phyloP scores from a whole-genome alignment of 1,140 invertebrate genomes.

The Planococcus citri region DNA sequence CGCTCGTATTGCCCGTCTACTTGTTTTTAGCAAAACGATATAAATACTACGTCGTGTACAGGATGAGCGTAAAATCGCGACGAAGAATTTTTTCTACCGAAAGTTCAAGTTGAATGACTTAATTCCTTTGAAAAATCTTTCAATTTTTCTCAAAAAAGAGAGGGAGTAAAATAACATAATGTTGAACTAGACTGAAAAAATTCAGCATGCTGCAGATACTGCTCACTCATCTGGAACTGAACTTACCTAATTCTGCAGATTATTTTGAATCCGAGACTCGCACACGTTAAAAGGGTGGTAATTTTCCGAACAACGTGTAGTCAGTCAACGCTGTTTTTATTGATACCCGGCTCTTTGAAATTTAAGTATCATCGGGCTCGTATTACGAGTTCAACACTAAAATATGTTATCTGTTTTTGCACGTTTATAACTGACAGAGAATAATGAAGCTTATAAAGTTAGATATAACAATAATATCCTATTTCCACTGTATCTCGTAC shows the following conservation, averaged over 20 bases:
- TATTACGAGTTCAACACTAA: constrained; percentile 20
- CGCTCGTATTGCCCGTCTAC: not conserved
- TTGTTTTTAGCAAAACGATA: constrained; percentile 18
- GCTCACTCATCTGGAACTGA: no score
- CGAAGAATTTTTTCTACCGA: not conserved
- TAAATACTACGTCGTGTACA: not conserved
- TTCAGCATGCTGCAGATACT: no score
- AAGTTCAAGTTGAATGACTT: no score
- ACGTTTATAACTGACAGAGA: constrained; percentile 20
- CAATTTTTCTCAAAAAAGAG: no score
- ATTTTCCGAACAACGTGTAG: not conserved
- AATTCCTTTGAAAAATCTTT: no score
- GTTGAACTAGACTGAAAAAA: no score
- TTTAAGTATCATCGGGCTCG: constrained; percentile 17
- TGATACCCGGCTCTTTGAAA: constrained; percentile 13
- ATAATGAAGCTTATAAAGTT: constrained; percentile 20
- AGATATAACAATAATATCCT: constrained; percentile 20
- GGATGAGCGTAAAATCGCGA: not conserved
- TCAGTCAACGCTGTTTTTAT: constrained; percentile 19
- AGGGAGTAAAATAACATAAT: no score
- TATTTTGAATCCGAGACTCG: no score
- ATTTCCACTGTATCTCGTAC: not conserved
- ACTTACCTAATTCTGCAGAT: no score
- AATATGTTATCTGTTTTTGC: constrained; percentile 20
- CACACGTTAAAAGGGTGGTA: no score